Conservation (phyloP, 2,888 invertebrate species). For the Diarsia dahlii region DNA sequence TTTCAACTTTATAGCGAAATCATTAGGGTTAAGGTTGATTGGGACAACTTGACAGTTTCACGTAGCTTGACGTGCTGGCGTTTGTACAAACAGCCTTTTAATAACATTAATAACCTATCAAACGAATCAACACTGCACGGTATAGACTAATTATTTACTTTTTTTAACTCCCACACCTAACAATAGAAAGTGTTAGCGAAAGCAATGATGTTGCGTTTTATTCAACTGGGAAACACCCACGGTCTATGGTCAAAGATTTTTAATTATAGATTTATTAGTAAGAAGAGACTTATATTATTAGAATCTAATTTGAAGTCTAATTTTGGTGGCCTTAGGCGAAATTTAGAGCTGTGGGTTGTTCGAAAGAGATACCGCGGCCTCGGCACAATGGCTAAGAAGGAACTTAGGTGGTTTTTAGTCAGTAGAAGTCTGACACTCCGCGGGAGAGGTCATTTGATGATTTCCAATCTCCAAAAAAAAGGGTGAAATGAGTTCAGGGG, state of each 20-base stretch:
- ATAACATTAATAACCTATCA: constrained; percentile 12
- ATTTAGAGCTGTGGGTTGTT: too few species aligned
- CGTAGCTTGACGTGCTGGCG: too few species aligned
- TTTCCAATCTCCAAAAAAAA: too few species aligned
- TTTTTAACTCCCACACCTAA: constrained; percentile 51
- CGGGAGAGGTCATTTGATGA: too few species aligned
- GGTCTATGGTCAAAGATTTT: not conserved
- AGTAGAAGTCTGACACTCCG: too few species aligned
- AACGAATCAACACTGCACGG: constrained; percentile 25
- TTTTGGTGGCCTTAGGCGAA: not conserved
- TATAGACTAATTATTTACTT: constrained; percentile 25
- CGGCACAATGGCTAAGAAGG: too few species aligned
- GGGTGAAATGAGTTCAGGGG: too few species aligned
- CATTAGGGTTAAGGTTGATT: too few species aligned
- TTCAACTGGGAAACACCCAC: constrained; percentile 28
- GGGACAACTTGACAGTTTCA: too few species aligned
- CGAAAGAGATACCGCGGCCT: too few species aligned
- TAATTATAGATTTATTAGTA: not conserved
- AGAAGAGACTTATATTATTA: not conserved
- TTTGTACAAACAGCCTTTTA: constrained; percentile 24
- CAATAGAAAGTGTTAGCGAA: constrained; percentile 63
- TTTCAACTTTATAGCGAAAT: too few species aligned
- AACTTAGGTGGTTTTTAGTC: too few species aligned
- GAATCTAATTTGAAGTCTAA: constrained; percentile 5
- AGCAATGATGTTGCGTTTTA: constrained; percentile 61